Evolutionary conservation across 2,797 vertebrate species (phyloP), one percentile per base, ranked within the genome.

Genomic region (Chelmon rostratus): DNA sequence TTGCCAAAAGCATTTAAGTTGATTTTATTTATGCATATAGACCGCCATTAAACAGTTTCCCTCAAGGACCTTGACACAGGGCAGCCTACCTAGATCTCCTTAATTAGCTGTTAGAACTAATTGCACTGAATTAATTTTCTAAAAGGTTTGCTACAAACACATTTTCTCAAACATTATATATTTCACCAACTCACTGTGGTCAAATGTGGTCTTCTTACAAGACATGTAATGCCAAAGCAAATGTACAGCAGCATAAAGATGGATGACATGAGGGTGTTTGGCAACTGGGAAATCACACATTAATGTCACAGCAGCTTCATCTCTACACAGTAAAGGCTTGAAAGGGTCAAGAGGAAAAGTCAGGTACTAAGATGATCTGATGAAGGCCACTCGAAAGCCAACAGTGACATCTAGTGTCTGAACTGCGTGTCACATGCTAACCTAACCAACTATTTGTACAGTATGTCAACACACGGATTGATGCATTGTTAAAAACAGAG

Each of bases 351-450:
- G 12, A 47, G 47, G 31, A 12, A 52, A 52, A 40, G n/a, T 11
- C 21, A 42, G 21, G 19, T 53, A 11, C 6, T 4, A 6, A n/a
- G 1, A 9, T 21, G 56, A 31, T 12, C 28, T 44, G 16, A 61
- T 31, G 19, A 42, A 66, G 23, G 16, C 16, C 42, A 68, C 35
- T 78, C 8, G 5, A 46, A 65, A 59, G 64, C 28, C 37, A 67
- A 76, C 25, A 78, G 46, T 44, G 75, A 73, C 66, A 81, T 62
- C 78, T 75, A 82, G 53, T 77, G 81, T 7, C 63, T 18, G 11
- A 33, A 10, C 1, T 3, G 12, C 9, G 53, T 56, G 6, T 53
- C 50, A 38, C 19, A 69, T 12, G 21, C 16, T 25, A 25, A 72
- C 0, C 0, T 33, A 18, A 31, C 6, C 8, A 13, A 16, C 16